Conservation (phyloP, 2,888 invertebrate species). For the Spilarctia lutea region DNA sequence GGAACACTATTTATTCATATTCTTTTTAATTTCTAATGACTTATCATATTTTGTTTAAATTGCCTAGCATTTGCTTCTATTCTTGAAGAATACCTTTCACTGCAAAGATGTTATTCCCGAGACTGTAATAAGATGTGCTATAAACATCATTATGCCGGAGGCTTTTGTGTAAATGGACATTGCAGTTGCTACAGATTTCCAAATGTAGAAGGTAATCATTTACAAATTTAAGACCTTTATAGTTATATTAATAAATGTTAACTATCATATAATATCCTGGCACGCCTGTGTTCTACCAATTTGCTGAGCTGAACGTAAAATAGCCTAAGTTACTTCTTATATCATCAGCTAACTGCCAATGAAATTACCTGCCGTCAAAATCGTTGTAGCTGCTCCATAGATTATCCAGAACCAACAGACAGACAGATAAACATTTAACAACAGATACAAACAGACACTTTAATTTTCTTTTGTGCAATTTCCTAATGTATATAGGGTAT, state of each 20-base stretch:
- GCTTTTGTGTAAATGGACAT: not conserved
- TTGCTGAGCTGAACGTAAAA: too few species aligned
- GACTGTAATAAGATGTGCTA: conserved; percentile 3
- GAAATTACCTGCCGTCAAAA: too few species aligned
- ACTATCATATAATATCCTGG: too few species aligned
- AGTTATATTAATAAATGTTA: too few species aligned
- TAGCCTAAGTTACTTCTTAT: too few species aligned
- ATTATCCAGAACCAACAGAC: too few species aligned
- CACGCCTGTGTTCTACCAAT: too few species aligned
- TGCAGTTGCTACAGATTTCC: not conserved
- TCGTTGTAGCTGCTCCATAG: too few species aligned
- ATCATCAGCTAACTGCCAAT: too few species aligned
- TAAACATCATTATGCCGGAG: not conserved
- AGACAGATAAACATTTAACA: too few species aligned
- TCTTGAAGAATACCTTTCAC: not conserved
- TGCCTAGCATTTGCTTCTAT: not conserved
- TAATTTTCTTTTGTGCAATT: not conserved
- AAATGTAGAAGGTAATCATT: not conserved
- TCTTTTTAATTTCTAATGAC: not conserved
- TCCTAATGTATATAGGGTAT: not conserved
- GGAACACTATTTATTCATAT: not conserved
- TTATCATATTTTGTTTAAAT: not conserved
- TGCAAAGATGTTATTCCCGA: not conserved
- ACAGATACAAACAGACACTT: too few species aligned
- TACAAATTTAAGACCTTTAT: not conserved